Evolutionary conservation across 2,113 vertebrate species (phyloP).

Genomic region (Scytalopus superciliaris): DNA sequence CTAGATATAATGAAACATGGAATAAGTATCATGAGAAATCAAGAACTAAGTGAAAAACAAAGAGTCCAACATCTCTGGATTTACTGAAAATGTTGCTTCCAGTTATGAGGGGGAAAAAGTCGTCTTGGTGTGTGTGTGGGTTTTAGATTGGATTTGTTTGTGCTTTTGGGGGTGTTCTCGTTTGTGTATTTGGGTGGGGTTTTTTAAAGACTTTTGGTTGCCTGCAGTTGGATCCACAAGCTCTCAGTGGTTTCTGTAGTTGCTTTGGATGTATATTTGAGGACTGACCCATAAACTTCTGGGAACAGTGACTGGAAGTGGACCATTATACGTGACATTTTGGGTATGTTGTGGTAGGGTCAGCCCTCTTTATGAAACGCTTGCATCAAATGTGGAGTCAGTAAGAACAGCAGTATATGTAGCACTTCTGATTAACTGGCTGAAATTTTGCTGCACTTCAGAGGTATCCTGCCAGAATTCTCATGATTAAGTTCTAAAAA

Average conservation of each 20-base stretch:
- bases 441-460: neutral
- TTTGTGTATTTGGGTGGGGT: neutral
- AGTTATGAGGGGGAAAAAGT: neutral
- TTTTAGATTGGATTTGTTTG: neutral
- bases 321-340: neutral
- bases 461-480: neutral
- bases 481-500: neutral
- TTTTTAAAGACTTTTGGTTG: neutral
- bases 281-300: neutral
- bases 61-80: neutral
- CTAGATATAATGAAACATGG: neutral
- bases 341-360: neutral
- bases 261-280: neutral
- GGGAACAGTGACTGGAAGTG: neutral
- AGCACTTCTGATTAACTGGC: neutral
- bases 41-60: neutral
- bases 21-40: neutral
- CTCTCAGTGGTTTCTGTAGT: neutral
- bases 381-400: neutral
- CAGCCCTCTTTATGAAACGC: neutral
- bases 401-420: neutral
- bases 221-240: neutral
- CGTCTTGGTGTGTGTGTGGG: rapidly evolving
- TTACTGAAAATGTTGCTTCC: neutral
- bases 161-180: neutral